Conservation (phyloP, 2,888 invertebrate species). For the Cryptocheilus praepositus region DNA sequence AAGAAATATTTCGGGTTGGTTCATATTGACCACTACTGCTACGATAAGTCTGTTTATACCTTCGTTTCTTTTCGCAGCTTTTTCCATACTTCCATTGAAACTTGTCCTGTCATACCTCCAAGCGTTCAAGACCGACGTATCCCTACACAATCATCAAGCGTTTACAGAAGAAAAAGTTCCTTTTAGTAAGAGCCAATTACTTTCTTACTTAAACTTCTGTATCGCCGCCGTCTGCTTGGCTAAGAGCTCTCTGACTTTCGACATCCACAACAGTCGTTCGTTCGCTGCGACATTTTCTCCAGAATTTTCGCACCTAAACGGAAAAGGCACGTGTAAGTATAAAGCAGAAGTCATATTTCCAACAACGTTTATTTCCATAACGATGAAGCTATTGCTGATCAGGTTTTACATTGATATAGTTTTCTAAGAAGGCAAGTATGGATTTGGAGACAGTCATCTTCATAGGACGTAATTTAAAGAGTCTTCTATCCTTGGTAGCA, state of each 20-base stretch:
- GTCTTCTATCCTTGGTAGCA: slow-evolving; percentile 56
- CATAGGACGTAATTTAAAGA: slow-evolving; percentile 60
- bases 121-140: slow-evolving; percentile 75
- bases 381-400: background rate
- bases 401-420: slow-evolving; percentile 46
- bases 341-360: background rate
- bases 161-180: background rate
- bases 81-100: slow-evolving; percentile 58
- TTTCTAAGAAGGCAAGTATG: slow-evolving; percentile 62
- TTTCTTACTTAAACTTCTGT: slow-evolving; percentile 79
- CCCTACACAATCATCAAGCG: slow-evolving; percentile 58
- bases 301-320: slow-evolving; percentile 57
- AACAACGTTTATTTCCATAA: too few species aligned
- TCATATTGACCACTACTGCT: too few species aligned
- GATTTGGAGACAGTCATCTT: slow-evolving; percentile 56
- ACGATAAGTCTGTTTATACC: slow-evolving; percentile 51
- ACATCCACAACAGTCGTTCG: slow-evolving; percentile 73
- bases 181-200: background rate
- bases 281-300: slow-evolving; percentile 44
- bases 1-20: slow-evolving; percentile 14
- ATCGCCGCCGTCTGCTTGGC: slow-evolving; percentile 77
- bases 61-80: slow-evolving; percentile 61
- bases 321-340: background rate
- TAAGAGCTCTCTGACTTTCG: slow-evolving; percentile 78
- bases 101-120: slow-evolving; percentile 77